Evolutionary conservation across 2,113 vertebrate genomes (phyloP).

Genomic region (Tringa solitaria): DNA sequence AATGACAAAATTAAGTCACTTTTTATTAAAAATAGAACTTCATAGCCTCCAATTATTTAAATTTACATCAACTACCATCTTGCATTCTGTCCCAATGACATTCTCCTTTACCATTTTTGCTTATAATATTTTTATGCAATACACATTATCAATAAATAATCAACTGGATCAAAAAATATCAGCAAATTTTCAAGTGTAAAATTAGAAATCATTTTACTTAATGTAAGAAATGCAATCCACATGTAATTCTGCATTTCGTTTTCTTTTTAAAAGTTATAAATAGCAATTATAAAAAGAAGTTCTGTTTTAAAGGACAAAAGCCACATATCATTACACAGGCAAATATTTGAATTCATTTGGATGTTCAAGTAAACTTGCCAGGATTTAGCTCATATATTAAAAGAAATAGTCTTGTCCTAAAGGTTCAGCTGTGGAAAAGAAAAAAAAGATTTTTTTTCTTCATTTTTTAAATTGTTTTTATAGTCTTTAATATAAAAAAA

Average conservation of each 20-base stretch:
- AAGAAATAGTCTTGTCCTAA: not conserved
- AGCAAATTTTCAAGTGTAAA: not conserved
- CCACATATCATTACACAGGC: not conserved
- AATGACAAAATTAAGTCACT: not conserved
- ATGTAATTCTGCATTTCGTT: not conserved
- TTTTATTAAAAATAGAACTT: not conserved
- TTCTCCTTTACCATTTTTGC: not conserved
- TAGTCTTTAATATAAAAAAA: not conserved
- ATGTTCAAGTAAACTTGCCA: not conserved
- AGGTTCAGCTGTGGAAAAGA: not conserved
- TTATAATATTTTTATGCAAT: not conserved
- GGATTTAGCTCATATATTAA: not conserved
- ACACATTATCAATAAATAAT: not conserved
- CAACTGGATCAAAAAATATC: not conserved
- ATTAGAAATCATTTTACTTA: not conserved
- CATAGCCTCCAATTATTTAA: not conserved
- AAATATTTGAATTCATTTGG: not conserved
- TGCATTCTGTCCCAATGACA: not conserved
- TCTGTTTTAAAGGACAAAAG: not conserved
- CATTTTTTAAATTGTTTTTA: not conserved
- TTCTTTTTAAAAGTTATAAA: not conserved
- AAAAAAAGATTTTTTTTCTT: not conserved
- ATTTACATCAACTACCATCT: not conserved
- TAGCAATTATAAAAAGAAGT: not conserved
- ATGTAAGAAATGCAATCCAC: not conserved